Percentiles rank a stretch among this genome's conserved stretches.
Evolutionary conservation across 2,113 vertebrate species (phyloP).

Genomic region (Cochlearius cochlearius): DNA sequence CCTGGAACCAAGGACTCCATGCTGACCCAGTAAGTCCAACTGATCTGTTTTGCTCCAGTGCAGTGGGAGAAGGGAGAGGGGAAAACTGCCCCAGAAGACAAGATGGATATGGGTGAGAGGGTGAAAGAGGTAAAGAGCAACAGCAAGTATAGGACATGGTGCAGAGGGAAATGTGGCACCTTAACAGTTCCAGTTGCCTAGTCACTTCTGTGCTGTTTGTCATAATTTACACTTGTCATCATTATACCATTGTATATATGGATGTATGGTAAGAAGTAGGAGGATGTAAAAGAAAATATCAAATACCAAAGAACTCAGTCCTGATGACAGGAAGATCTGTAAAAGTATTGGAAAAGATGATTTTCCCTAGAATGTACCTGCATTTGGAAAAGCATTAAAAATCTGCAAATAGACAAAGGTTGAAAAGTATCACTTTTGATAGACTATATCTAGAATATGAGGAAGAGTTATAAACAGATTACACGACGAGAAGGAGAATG

Average conservation of each 20-base stretch:
- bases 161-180: neutral
- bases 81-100: neutral
- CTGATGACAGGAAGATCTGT: neutral
- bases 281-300: neutral
- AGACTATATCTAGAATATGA: neutral
- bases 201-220: neutral
- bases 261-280: neutral
- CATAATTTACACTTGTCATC: neutral
- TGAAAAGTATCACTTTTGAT: neutral
- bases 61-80: neutral
- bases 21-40: neutral
- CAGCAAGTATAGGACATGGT: neutral
- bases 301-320: neutral
- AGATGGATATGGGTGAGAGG: neutral
- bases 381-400: neutral
- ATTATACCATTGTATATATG: neutral
- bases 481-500: neutral
- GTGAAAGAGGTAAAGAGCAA: neutral
- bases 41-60: neutral
- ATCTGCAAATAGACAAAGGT: neutral
- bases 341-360: neutral
- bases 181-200: rapidly evolving
- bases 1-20: neutral
- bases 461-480: neutral
- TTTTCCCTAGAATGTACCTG: neutral